Evolutionary conservation across 2,888 invertebrate species (phyloP), one percentile per base, ranked within the genome.

Genomic region (Melanostoma mellinum): DNA sequence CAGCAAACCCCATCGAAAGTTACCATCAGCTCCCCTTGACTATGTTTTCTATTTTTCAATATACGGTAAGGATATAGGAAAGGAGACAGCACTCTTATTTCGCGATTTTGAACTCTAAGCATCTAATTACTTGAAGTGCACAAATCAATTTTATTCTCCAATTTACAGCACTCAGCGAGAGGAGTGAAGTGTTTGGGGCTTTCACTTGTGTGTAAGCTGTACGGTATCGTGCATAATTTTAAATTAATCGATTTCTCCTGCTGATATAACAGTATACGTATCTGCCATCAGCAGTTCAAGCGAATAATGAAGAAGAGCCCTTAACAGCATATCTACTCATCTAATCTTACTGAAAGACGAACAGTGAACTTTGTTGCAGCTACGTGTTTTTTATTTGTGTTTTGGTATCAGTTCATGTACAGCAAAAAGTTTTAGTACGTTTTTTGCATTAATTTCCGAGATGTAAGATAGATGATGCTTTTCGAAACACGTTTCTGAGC

Each of bases 101-200:
- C 36, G 30, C 46, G 38, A 63, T 46, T 63, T 53, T 52, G 42
- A 32, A 48, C 50, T 36, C 42, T 40, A 58, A 58, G 52, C 60
- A 75, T 48, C 65, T 75, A 75, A 81, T 81, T 81, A 72, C 71
- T 48, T 60, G 53, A 71, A 75, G 71, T 81, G 71, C 75, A 60
- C 71, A 65, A 81, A 69, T 71, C 60, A 74, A 75, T 71, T 75
- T 71, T 33, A 65, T 48, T 60, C 60, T 40, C 38, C 56, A 42
- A 40, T 55, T 56, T 6, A 48, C 55, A 60, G 33, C 69, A 68
- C 74, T 61, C 58, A 58, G 20, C 42, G 1, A 3, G 46, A 40
- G 52, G 30, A 44, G 10, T 2, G 20, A 36, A 58, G 6, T 32
- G 5, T 0, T 9, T 48, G 6, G 32, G 20, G 8, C 10, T 42